phyloP scores from a whole-genome alignment of 1,140 invertebrate species.

The Pseudomyrmex flavicornis region DNA sequence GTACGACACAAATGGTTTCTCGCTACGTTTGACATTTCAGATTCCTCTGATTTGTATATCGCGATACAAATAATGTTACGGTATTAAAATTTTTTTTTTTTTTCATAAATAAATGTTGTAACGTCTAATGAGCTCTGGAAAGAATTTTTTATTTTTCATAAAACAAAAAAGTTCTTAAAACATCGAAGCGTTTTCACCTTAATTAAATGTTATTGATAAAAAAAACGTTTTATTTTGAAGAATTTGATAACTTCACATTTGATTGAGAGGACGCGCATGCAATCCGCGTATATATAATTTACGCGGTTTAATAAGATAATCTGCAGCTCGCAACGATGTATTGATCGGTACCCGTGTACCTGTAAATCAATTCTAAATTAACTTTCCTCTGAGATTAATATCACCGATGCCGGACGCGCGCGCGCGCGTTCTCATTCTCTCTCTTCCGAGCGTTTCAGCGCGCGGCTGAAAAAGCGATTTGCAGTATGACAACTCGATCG shows the following conservation, averaged over 20 bases:
- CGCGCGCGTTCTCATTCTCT: conserved; percentile 1
- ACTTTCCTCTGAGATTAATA: conserved; percentile 59
- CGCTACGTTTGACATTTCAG: conserved; percentile 38
- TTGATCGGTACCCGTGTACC: conserved; percentile 43
- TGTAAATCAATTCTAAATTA: conserved; percentile 62
- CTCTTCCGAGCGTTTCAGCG: background rate
- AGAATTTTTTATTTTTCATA: no score
- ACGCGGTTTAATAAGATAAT: conserved; percentile 52
- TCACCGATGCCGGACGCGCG: conserved; percentile 30
- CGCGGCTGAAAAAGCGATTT: conserved; percentile 55
- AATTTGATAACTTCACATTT: background rate
- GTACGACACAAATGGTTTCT: conserved; percentile 15
- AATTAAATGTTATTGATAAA: background rate
- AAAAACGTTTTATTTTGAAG: background rate
- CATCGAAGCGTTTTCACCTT: background rate
- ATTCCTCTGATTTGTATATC: conserved; percentile 14
- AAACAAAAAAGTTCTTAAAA: background rate
- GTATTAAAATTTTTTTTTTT: background rate
- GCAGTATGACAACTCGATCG: conserved; percentile 59
- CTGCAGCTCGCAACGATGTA: conserved; percentile 22
- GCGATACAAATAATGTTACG: background rate
- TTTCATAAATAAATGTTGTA: background rate
- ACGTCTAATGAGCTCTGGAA: no score
- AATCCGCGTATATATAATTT: conserved; percentile 1
- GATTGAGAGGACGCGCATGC: background rate